Evolutionary conservation across 2,888 invertebrate species (phyloP).

Genomic region (Drosophila borborema): DNA sequence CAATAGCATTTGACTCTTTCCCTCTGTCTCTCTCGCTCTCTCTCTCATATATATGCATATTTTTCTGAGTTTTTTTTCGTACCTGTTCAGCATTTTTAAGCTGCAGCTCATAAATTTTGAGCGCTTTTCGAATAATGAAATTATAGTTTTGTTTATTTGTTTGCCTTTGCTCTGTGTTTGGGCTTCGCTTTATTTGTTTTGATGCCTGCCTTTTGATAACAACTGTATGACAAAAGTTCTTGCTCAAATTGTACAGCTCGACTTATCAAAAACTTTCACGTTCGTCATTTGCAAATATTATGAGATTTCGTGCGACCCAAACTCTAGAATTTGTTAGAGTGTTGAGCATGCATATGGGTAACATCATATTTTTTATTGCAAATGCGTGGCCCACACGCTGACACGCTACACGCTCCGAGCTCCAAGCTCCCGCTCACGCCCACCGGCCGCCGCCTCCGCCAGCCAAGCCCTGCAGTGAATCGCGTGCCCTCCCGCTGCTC

Average conservation of each 20-base stretch:
- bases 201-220: slow-evolving; percentile 41
- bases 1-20: slow-evolving; percentile 9
- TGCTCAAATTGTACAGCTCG: not conserved
- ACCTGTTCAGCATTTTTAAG: slow-evolving; percentile 50
- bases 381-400: slow-evolving; percentile 61
- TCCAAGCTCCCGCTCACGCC: not conserved
- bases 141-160: slow-evolving; percentile 56
- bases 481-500: slow-evolving; percentile 38
- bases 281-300: slow-evolving; percentile 81
- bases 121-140: slow-evolving; percentile 69
- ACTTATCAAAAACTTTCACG: slow-evolving; percentile 79
- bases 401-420: slow-evolving; percentile 18
- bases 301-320: slow-evolving; percentile 66
- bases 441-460: not conserved
- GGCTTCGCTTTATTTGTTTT: not conserved
- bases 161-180: not conserved
- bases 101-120: slow-evolving; percentile 53
- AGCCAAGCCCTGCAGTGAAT: slow-evolving; percentile 18
- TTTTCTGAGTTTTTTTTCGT: slow-evolving; percentile 25
- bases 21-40: not conserved
- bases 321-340: slow-evolving; percentile 57
- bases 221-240: slow-evolving; percentile 55
- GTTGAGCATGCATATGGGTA: slow-evolving; percentile 62
- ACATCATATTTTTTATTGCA: slow-evolving; percentile 75
- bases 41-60: slow-evolving; percentile 14